Evolutionary conservation across 53 echinoderm and acorn worm species (phyloP).

Genomic region (Apostichopus leukothele): DNA sequence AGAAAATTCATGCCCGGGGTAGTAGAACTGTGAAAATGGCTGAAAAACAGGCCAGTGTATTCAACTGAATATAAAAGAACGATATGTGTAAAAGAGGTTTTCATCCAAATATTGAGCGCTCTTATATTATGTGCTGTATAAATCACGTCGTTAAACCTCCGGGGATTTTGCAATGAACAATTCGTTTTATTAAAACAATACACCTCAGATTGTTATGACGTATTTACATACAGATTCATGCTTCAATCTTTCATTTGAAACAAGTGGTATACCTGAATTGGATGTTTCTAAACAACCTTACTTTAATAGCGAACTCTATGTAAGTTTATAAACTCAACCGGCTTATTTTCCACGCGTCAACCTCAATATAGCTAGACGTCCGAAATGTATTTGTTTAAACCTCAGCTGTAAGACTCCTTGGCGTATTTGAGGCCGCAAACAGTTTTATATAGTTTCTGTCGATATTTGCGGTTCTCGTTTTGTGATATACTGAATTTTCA

Average conservation of each 20-base stretch:
- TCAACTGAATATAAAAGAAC: neutral
- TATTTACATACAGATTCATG: too few relatives aligned
- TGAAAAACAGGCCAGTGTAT: neutral
- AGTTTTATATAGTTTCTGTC: neutral
- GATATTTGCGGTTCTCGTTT: neutral
- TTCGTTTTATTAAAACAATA: constrained; percentile 3
- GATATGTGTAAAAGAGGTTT: neutral
- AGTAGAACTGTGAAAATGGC: constrained; percentile 1
- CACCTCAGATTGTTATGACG: neutral
- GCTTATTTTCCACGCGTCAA: too few relatives aligned
- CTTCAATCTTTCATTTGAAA: too few relatives aligned
- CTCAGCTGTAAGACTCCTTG: too few relatives aligned
- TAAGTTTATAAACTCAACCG: too few relatives aligned
- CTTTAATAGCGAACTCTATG: too few relatives aligned
- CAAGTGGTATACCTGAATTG: too few relatives aligned
- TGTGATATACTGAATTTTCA: neutral
- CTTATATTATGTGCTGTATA: neutral
- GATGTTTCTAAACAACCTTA: too few relatives aligned
- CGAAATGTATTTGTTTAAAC: too few relatives aligned
- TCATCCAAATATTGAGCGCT: neutral
- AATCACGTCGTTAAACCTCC: neutral
- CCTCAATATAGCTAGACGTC: too few relatives aligned
- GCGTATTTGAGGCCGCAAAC: neutral
- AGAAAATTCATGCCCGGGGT: constrained; percentile 40
- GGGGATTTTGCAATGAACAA: neutral